These are phyloP conservation scores for Petrolisthes manimaculis DNA, from an alignment of 2,888 invertebrate genomes.

Conservation along the genomic window DNA sequence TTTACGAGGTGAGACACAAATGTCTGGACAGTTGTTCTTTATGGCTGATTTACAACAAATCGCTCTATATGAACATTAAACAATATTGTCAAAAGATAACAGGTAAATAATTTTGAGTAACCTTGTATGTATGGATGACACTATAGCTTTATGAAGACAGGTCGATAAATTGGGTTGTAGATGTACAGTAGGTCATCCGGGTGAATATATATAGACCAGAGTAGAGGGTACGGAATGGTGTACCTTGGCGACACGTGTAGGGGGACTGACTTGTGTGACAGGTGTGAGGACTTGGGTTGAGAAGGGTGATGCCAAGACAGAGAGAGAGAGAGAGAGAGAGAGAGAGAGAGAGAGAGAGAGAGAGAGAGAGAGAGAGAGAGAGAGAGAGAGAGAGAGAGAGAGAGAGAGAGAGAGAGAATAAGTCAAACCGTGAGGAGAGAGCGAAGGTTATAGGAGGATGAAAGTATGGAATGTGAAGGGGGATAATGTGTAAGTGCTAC, in stretches of 20 bases:
- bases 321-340: slow-evolving; percentile 20
- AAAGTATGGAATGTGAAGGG: slow-evolving; percentile 9
- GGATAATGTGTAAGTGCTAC: slow-evolving; percentile 12
- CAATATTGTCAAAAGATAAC: no score
- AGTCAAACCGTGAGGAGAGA: not conserved
- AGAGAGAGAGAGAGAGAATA: slow-evolving; percentile 1
- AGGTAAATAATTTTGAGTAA: no score
- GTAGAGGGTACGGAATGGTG: no score
- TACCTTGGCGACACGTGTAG: no score
- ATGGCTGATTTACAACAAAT: no score
- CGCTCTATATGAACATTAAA: no score
- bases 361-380: slow-evolving; percentile 24
- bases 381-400: slow-evolving; percentile 24
- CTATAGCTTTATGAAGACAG: no score
- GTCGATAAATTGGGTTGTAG: not conserved
- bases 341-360: slow-evolving; percentile 31
- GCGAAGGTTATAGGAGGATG: not conserved
- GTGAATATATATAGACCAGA: not conserved
- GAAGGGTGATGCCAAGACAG: slow-evolving; percentile 9
- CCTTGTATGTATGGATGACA: no score
- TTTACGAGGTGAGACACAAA: no score
- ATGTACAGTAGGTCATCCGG: not conserved
- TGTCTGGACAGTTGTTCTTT: no score
- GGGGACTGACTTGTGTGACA: no score
- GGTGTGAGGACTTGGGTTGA: slow-evolving; percentile 22